phyloP scores from a whole-genome alignment of 2,888 invertebrate species.

The Spialia ferax region DNA sequence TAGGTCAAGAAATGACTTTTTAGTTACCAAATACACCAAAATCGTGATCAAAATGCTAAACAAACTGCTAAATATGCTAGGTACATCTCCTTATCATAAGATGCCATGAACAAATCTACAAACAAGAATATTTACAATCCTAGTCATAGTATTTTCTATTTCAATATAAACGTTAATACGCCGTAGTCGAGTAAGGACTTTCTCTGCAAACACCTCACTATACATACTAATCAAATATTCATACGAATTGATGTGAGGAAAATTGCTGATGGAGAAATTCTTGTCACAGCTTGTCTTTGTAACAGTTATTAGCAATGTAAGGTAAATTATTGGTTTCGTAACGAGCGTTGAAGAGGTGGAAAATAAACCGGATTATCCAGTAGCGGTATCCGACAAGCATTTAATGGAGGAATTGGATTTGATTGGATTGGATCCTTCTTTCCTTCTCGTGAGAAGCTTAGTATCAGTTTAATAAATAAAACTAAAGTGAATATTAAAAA shows the following conservation, averaged over 20 bases:
- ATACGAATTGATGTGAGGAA: conserved; percentile 50
- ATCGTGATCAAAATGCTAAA: too few species aligned
- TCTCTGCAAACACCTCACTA: conserved; percentile 59
- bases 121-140: not conserved
- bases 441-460: too few species aligned
- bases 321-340: conserved; percentile 20
- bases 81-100: too few species aligned
- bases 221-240: conserved; percentile 64
- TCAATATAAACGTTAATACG: conserved; percentile 49
- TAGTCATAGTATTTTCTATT: conserved; percentile 2
- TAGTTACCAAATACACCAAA: too few species aligned
- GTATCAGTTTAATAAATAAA: too few species aligned
- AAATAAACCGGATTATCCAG: conserved; percentile 8
- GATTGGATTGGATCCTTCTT: too few species aligned
- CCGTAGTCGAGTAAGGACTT: conserved; percentile 54
- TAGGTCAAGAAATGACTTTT: not conserved
- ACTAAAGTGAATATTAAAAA: too few species aligned
- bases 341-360: not conserved
- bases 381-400: not conserved
- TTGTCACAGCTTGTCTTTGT: conserved; percentile 19
- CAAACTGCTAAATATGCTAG: too few species aligned
- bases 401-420: not conserved
- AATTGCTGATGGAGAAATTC: conserved; percentile 43
- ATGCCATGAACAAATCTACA: too few species aligned
- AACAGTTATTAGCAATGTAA: not conserved